phyloP scores from a whole-genome alignment of 2,888 invertebrate genomes.

The Smittia sp. region DNA sequence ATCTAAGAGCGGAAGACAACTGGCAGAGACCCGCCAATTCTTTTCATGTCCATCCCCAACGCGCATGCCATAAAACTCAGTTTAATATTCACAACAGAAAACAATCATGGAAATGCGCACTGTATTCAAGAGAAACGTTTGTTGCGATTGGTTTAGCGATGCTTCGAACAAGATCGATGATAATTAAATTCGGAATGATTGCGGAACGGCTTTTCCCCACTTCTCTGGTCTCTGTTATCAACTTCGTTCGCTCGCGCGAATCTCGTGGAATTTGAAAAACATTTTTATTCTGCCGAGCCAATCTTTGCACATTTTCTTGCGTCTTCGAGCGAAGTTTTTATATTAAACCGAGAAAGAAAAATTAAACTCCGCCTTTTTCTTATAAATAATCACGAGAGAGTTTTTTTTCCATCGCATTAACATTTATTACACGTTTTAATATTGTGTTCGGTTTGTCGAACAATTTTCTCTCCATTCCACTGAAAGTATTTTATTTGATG shows the following conservation, averaged over 20 bases:
- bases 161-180: conserved; percentile 23
- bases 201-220: background rate
- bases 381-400: conserved; percentile 16
- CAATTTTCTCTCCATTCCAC: conserved; percentile 8
- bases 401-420: conserved; percentile 10
- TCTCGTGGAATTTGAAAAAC: background rate
- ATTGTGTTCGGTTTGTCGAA: conserved; percentile 26
- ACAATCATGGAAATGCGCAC: background rate
- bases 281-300: conserved; percentile 6
- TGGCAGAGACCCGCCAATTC: no score
- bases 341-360: conserved; percentile 28
- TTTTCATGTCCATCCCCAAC: background rate
- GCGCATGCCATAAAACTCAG: background rate
- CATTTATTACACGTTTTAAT: conserved; percentile 40
- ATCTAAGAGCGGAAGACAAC: no score
- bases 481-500: conserved; percentile 36
- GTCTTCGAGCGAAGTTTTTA: background rate
- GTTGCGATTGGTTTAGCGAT: background rate
- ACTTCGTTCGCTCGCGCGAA: background rate
- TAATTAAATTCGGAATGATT: conserved; percentile 21
- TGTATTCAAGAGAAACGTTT: background rate
- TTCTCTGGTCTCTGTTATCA: conserved; percentile 2
- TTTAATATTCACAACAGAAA: background rate
- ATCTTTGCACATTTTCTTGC: conserved; percentile 10
- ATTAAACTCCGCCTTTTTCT: conserved; percentile 40